Evolutionary conservation across 2,888 invertebrate genomes (phyloP), one percentile per base, ranked within the genome.

Genomic region (Meganola albula): DNA sequence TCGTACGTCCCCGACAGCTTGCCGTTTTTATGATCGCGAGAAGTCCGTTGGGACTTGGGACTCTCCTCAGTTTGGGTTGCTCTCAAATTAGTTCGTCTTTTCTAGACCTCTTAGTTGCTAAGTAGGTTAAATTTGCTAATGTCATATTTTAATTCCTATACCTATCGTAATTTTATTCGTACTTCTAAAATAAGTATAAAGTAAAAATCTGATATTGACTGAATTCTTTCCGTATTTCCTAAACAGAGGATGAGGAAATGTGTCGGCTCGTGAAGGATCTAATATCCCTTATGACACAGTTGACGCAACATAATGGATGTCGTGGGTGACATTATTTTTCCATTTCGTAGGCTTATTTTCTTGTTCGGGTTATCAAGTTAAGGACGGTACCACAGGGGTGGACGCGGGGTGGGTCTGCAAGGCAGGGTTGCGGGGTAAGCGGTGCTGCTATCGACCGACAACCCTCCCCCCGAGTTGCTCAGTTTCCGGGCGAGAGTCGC

Each of bases 401-500:
- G 55, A 34, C 46, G 63, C 58, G 64, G 74, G 72, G 66, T 70
- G 72, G 69, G 75, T 77, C 82, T 65, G 80, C 80, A 82, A 75
- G 78, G 70, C 71, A 75, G 75, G 74, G 64, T 53, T 48, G 68
- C 61, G 71, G 70, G 64, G 55, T 39, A 69, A 65, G 75, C 78
- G 78, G 79, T 61, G 74, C 71, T 73, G 79, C 82, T 88, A 88
- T 88, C 88, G 88, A 88, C 88, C 88, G 82, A 70, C 78, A 68
- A 61, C 80, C 86, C 87, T 80, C 87, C 88, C 87, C 86, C 84
- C 87, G 77, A 71, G 63, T 70, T 67, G 71, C 55, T 83, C 79
- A 84, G 84, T 84, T 83, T 83, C 84, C 85, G 88, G 88, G 85
- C 88, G 82, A 87, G 82, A 86, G 87, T 87, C 85, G 87, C 88